Base-by-base conservation (phyloP, 2,888 invertebrate genomes). In the Gari tellinella region DNA sequence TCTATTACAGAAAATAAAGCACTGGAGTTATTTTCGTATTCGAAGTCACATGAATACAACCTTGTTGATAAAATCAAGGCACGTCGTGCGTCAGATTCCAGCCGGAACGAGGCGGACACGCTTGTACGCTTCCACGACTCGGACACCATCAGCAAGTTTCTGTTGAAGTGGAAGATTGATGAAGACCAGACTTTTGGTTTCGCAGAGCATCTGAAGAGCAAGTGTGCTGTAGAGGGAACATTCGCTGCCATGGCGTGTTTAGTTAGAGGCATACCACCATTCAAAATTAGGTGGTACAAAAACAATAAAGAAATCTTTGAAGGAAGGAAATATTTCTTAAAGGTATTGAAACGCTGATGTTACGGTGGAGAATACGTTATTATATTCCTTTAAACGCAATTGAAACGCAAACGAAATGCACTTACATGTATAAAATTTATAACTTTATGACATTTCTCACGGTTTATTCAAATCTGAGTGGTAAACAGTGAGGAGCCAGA, bases 121-220 rank as follows among this genome's bases (percentile, higher is more conserved):
- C 61, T 79, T 3, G 26, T 63, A 1, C 65, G 56, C 48, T 45
- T 79, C 7, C 52, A 65, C 45, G 75, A 75, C 48, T 53, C 65
- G 1, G 55, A 43, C 17, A 43, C 69, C 15, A 68, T 79, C 2
- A 38, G 72, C 46, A 79, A 75, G 53, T 79, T 79, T 55, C 58
- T 75, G 7, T 53, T 75, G 5, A 79, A 79, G 23, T 79, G 79
- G 79, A 61, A 55, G 26, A 14, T 52, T 4, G 80, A 79, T 26
- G 62, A 70, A 23, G 81, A 76, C 19, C 49, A 69, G 10, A 45
- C 72, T 12, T 62, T 84, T 12, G 75, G 69, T 23, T 82, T 84
- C 57, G 68, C 64, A 14, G 72, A 80, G 19, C 77, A 82, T 41
- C 72, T 84, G 15, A 81, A 72, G n/a, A 84, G 70, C 61, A 84